A percentile compares a stretch with the other conserved stretches of the same genome.
phyloP scores from a whole-genome alignment of 2,888 invertebrate genomes.

The Molorchus minor region DNA sequence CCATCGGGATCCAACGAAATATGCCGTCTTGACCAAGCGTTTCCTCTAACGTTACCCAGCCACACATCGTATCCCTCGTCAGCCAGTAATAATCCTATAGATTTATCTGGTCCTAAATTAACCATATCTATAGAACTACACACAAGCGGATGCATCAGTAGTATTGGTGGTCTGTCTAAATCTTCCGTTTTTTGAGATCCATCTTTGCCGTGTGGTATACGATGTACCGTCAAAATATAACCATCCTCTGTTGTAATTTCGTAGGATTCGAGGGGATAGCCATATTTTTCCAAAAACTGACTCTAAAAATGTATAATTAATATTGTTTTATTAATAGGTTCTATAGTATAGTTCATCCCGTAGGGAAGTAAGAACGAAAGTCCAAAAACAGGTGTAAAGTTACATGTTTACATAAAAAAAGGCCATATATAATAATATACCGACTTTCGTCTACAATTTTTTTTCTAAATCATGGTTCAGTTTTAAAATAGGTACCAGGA shows the following conservation, averaged over 20 bases:
- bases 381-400: too few species aligned
- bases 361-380: too few species aligned
- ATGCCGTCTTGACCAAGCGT: slow-evolving; percentile 65
- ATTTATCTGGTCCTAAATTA: slow-evolving; percentile 36
- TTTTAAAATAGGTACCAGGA: too few species aligned
- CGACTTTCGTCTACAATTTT: too few species aligned
- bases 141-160: slow-evolving; percentile 40
- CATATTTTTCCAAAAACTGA: slow-evolving; percentile 29
- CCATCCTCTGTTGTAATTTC: slow-evolving; percentile 44
- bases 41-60: slow-evolving; percentile 65
- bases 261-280: slow-evolving; percentile 40
- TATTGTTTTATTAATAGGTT: too few species aligned
- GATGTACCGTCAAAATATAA: slow-evolving; percentile 41
- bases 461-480: too few species aligned
- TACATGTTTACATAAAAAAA: too few species aligned
- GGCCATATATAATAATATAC: too few species aligned
- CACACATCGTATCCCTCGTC: slow-evolving; percentile 45
- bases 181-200: not conserved
- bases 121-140: slow-evolving; percentile 38
- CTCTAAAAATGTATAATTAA: slow-evolving; percentile 5
- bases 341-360: too few species aligned
- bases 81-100: slow-evolving; percentile 38
- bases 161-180: slow-evolving; percentile 24
- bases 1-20: slow-evolving; percentile 42
- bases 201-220: slow-evolving; percentile 38